A percentile compares a stretch with the other conserved stretches of the same genome.
Evolutionary conservation across 2,888 invertebrate species (phyloP).

Genomic region (Rhagonycha fulva): DNA sequence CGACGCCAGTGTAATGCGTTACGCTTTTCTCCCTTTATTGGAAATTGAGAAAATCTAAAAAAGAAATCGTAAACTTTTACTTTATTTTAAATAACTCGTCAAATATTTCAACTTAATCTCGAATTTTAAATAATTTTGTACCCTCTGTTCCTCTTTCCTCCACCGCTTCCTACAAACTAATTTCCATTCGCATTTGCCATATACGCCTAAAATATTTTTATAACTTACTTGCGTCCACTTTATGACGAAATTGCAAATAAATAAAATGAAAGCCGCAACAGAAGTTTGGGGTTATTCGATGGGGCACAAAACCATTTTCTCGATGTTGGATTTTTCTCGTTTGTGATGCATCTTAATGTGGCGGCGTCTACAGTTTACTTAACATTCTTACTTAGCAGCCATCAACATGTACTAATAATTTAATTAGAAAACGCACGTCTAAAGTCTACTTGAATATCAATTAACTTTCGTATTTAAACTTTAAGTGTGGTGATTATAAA

Average conservation of each 20-base stretch:
- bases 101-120: conserved; percentile 9
- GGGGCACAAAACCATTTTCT: not conserved
- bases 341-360: not conserved
- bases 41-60: conserved; percentile 25
- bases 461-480: not conserved
- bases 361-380: not conserved
- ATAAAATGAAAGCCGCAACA: not conserved
- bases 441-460: not conserved
- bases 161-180: not conserved
- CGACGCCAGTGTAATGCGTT: conserved; percentile 43
- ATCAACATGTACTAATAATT: not conserved
- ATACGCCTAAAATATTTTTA: not conserved
- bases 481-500: not conserved
- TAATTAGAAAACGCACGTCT: not conserved
- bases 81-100: conserved; percentile 21
- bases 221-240: not conserved
- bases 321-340: not conserved
- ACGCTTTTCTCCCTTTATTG: conserved; percentile 34
- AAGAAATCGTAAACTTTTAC: conserved; percentile 17
- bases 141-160: not conserved
- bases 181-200: not conserved
- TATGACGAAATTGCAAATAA: not conserved
- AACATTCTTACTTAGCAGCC: not conserved
- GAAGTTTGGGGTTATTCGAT: not conserved
- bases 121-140: not conserved